Evolutionary conservation across 2,888 invertebrate genomes (phyloP).

Genomic region (Eupithecia vulgata): DNA sequence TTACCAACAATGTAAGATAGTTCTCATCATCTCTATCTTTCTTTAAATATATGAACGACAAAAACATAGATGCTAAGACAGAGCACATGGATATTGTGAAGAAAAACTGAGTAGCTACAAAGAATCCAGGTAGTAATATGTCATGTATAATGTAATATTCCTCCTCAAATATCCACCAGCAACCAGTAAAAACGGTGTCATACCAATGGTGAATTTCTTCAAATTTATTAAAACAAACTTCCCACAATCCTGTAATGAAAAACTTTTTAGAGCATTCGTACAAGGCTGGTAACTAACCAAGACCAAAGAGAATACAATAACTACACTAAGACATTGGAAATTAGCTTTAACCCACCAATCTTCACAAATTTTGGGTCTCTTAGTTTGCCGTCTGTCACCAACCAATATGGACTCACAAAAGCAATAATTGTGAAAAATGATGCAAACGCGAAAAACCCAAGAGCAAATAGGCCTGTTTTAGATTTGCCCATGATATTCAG

Average conservation of each 20-base stretch:
- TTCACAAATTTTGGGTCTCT: constrained; percentile 90
- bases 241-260: constrained; percentile 91
- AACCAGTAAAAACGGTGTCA: constrained; percentile 92
- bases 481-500: constrained; percentile 84
- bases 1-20: constrained; percentile 88
- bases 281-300: neutral
- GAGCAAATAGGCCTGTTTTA: constrained; percentile 86
- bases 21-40: constrained; percentile 90
- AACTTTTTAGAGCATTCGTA: neutral
- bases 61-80: constrained; percentile 88
- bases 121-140: constrained; percentile 94
- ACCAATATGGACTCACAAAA: constrained; percentile 95
- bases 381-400: constrained; percentile 91
- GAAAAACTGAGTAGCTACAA: constrained; percentile 96
- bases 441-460: constrained; percentile 86
- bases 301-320: too few species aligned
- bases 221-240: constrained; percentile 95
- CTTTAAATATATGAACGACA: constrained; percentile 89
- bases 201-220: constrained; percentile 94
- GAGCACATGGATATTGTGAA: constrained; percentile 94
- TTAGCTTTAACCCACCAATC: constrained; percentile 85
- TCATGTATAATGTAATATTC: constrained; percentile 98
- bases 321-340: neutral
- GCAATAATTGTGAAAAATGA: constrained; percentile 90
- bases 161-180: constrained; percentile 99